Conservation (phyloP, 2,113 vertebrate species). For the Grus americana region DNA sequence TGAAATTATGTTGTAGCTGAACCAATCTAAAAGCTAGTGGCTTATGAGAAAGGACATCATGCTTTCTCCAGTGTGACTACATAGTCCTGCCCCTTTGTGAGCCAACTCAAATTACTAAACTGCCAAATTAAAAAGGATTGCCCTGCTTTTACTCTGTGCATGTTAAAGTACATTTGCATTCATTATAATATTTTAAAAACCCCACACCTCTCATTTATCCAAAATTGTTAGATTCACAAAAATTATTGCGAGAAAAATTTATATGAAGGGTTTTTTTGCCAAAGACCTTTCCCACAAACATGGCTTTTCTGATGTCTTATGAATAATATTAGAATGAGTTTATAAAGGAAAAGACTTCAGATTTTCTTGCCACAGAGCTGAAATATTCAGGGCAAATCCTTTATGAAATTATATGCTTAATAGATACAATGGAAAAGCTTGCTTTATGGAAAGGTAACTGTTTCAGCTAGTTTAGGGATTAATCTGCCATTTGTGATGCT, state of each 20-base stretch:
- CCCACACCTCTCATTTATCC: not conserved
- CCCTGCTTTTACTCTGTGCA: not conserved
- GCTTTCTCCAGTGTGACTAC: not conserved
- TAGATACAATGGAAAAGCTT: not conserved
- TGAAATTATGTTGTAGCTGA: not conserved
- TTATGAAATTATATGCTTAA: not conserved
- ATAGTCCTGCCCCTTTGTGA: not conserved
- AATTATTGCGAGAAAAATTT: not conserved
- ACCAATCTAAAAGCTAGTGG: not conserved
- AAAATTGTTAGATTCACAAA: not conserved
- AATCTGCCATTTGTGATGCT: conserved; percentile 23
- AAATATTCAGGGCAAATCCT: not conserved
- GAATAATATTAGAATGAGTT: not conserved
- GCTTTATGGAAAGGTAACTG: not conserved
- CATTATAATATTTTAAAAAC: not conserved
- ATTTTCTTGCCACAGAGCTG: not conserved
- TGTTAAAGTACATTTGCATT: not conserved
- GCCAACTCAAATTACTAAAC: not conserved
- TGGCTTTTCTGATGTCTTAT: not conserved
- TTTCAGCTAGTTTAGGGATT: conserved; percentile 7
- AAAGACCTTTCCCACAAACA: not conserved
- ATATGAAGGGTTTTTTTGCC: not conserved
- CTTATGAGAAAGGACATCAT: not conserved
- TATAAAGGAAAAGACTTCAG: not conserved
- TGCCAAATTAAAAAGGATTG: not conserved